phyloP scores from a whole-genome alignment of 2,113 vertebrate species.

The Lamprotornis superbus region DNA sequence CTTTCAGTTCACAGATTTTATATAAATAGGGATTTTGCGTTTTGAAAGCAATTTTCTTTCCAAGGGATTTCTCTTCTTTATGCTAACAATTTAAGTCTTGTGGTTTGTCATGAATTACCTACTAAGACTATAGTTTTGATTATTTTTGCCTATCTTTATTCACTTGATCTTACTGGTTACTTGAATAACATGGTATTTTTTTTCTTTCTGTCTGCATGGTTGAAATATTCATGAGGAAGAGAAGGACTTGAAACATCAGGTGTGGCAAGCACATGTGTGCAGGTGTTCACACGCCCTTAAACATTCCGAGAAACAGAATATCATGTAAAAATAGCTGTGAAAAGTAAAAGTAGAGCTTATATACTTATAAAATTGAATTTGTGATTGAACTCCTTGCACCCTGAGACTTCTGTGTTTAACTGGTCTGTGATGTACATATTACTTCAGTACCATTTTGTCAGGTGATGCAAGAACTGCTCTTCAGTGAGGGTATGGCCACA shows the following conservation, averaged over 20 bases:
- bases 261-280: accelerated
- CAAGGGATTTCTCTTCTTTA: neutral
- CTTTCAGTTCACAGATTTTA: neutral
- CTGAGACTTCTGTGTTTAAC: neutral
- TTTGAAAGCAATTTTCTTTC: neutral
- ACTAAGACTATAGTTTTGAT: neutral
- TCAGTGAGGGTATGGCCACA: neutral
- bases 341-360: neutral
- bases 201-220: neutral
- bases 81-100: neutral
- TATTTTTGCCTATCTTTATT: slow-evolving; percentile 10
- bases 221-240: neutral
- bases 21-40: neutral
- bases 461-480: neutral
- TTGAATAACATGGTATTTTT: neutral
- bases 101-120: neutral
- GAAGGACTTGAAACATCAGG: neutral
- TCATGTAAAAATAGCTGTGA: neutral
- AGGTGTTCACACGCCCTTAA: neutral
- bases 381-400: neutral
- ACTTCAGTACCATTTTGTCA: neutral
- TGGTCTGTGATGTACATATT: neutral
- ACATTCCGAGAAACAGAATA: neutral
- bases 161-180: neutral
- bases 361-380: neutral